phyloP scores from a whole-genome alignment of 1,140 invertebrate species.

The Heterodera schachtii region DNA sequence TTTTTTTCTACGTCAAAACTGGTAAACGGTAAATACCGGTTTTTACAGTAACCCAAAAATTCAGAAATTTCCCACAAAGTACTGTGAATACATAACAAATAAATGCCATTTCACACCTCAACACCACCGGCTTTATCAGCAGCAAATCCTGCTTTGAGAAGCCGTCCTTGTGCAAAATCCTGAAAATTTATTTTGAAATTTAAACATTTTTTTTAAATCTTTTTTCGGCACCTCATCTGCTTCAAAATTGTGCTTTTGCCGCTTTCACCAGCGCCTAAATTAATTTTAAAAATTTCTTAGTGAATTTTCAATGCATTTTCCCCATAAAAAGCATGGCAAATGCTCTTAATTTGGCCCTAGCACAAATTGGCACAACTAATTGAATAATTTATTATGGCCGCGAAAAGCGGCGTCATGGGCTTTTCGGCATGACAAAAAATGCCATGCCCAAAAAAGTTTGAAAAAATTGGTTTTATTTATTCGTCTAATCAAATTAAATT shows the following conservation, averaged over 20 bases:
- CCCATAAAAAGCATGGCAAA: too few species aligned
- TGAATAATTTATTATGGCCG: too few species aligned
- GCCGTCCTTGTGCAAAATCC: conserved; percentile 63
- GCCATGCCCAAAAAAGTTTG: too few species aligned
- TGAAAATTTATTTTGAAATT: not conserved
- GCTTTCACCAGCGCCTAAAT: conserved; percentile 66
- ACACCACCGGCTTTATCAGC: conserved; percentile 62
- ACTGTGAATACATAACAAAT: not conserved
- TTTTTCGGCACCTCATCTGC: conserved; percentile 65
- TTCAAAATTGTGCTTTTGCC: conserved; percentile 69
- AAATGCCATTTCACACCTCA: conserved; percentile 2
- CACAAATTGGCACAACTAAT: too few species aligned
- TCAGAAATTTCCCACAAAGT: not conserved
- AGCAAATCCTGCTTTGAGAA: conserved; percentile 63
- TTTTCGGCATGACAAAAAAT: too few species aligned
- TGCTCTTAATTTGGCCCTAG: too few species aligned
- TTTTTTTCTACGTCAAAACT: too few species aligned
- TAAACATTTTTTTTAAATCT: conserved; percentile 6
- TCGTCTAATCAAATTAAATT: too few species aligned
- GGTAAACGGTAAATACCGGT: too few species aligned
- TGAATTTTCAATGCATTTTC: too few species aligned
- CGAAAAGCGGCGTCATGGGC: too few species aligned
- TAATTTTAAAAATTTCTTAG: conserved; percentile 1
- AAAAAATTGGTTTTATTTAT: not conserved
- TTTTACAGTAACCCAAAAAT: too few species aligned